Conservation (phyloP, 2,888 invertebrate genomes). For the Nomada goodeniana region DNA sequence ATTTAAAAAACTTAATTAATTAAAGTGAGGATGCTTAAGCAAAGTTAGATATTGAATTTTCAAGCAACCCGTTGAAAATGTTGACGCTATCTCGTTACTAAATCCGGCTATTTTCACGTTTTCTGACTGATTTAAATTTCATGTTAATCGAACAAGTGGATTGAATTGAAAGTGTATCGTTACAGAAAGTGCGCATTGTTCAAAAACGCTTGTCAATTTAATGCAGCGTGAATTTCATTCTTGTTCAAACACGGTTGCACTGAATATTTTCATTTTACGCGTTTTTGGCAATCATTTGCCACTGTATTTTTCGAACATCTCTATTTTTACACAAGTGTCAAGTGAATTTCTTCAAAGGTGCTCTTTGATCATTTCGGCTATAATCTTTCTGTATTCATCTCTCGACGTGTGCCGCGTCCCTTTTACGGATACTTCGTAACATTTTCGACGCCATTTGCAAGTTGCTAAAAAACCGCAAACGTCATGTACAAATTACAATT, state of each 20-base stretch:
- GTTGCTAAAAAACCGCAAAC: background rate
- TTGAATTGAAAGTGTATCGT: no score
- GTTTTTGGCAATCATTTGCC: background rate
- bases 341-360: background rate
- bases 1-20: no score
- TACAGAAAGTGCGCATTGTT: background rate
- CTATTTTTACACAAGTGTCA: slow-evolving; percentile 5
- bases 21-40: no score
- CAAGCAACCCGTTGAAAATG: background rate
- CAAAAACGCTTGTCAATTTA: background rate
- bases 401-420: no score
- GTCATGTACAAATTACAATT: background rate
- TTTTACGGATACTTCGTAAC: background rate
- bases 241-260: background rate
- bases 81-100: no score
- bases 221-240: background rate
- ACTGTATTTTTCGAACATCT: background rate
- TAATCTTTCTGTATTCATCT: background rate
- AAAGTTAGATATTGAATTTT: no score
- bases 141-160: no score
- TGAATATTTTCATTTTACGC: background rate
- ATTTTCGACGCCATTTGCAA: background rate
- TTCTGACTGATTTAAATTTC: background rate
- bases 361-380: background rate
- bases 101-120: no score